Conservation (phyloP, 2,113 vertebrate genomes). For the Semicossyphus pulcher region DNA sequence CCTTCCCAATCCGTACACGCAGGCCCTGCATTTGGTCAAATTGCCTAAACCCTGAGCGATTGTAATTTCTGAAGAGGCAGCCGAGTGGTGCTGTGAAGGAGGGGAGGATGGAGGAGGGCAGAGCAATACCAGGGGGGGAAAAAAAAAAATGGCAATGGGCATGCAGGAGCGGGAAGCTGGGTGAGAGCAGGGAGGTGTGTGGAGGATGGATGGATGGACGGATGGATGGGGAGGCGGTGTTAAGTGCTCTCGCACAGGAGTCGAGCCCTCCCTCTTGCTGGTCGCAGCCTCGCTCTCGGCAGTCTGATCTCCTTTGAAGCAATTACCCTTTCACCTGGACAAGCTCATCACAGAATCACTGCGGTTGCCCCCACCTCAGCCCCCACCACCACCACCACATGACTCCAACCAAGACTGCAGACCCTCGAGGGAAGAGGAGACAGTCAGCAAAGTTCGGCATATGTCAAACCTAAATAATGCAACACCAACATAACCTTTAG, state of each 20-base stretch:
- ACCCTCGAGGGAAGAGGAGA: not conserved
- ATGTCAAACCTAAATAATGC: not conserved
- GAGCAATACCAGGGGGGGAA: slow-evolving; percentile 7
- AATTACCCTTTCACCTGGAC: slow-evolving; percentile 93
- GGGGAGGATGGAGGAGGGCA: slow-evolving; percentile 42
- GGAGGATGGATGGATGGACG: slow-evolving; percentile 47
- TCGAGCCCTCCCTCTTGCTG: slow-evolving; percentile 69
- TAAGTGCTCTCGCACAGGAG: slow-evolving; percentile 80
- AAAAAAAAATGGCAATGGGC: slow-evolving; percentile 65
- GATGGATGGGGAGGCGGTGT: slow-evolving; percentile 61
- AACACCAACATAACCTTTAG: not conserved
- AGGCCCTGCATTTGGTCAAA: slow-evolving; percentile 79
- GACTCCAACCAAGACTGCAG: slow-evolving; percentile 18
- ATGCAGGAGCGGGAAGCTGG: slow-evolving; percentile 63
- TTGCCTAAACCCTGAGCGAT: slow-evolving; percentile 83
- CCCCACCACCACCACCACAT: slow-evolving; percentile 19
- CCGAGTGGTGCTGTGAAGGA: slow-evolving; percentile 81
- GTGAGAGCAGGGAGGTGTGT: slow-evolving; percentile 57
- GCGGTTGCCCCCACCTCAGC: slow-evolving; percentile 29
- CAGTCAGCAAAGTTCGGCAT: not conserved
- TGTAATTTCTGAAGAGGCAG: slow-evolving; percentile 85
- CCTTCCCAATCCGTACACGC: slow-evolving; percentile 70
- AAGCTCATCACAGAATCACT: slow-evolving; percentile 79
- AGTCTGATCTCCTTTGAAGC: slow-evolving; percentile 91
- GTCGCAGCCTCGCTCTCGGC: slow-evolving; percentile 72